Base-by-base conservation (phyloP, 2,888 invertebrate species). In the Metallyticus violacea region DNA sequence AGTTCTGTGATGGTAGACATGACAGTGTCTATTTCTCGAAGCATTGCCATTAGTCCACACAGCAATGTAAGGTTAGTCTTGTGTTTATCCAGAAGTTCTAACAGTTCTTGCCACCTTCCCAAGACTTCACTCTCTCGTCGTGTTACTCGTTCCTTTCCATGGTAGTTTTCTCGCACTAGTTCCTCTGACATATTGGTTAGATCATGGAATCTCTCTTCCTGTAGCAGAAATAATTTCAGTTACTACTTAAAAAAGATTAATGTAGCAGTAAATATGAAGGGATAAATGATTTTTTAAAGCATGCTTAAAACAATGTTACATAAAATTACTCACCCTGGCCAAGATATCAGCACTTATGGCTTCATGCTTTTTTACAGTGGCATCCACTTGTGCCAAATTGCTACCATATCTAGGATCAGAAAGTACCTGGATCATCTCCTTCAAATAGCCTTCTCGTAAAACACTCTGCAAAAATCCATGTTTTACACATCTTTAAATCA, bases 291-390 rank as follows among this genome's bases (percentile, higher is more conserved):
- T 9, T 7, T 30, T 30, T 78, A 78, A 62, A 80, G 15, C 28
- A 27, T 26, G 6, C 6, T 15, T 15, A n/a, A 15, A 78, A 22
- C 28, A 80, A 27, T 27, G 76, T 26, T 26, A 9, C 7, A 26
- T 7, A 25, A 25, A n/a, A 26, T 30, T 85, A 90, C 91, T 90
- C 89, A 95, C 95, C 90, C 96, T 94, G 22, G 99, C 98, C 85
- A 99, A 93, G 86, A 99, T 99, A 91, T 99, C 99, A 0, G 99
- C 99, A 88, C 97, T 97, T 88, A 99, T 98, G 25, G 99, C 99
- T 92, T 99, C 99, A 91, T 99, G 99, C 91, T 99, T 99, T 93
- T 99, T 99, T 78, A 99, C 95, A 0, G 99, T 98, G 1, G 99
- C 99, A 91, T 99, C 99, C 0, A 99, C 98, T 91, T 99, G 98